These are phyloP conservation scores for Gymnothorax reevesii DNA, from an alignment of 2,797 vertebrate species.

Conservation along the genomic window DNA sequence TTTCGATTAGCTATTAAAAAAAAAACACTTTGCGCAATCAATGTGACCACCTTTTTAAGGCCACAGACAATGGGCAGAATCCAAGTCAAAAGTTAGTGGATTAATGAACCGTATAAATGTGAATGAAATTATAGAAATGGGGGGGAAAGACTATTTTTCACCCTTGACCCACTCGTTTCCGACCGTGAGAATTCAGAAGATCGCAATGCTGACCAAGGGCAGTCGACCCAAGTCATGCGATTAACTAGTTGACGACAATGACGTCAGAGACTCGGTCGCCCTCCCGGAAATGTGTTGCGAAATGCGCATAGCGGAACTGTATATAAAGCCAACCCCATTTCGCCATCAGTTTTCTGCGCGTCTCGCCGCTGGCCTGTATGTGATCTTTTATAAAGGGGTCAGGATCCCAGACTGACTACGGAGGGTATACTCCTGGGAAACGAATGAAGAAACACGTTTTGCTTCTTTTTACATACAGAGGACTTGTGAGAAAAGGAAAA, in stretches of 20 bases:
- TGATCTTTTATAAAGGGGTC: constrained; percentile 55
- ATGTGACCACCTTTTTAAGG: no score
- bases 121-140: no score
- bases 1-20: no score
- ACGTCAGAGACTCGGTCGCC: background rate
- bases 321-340: background rate
- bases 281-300: background rate
- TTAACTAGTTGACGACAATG: background rate
- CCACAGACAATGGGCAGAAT: no score
- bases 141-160: no score
- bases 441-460: constrained; percentile 97
- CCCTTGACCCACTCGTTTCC: no score
- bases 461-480: constrained; percentile 91
- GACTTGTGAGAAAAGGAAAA: constrained; percentile 88
- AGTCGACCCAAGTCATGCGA: background rate
- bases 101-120: no score
- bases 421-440: constrained; percentile 82
- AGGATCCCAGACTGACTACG: constrained; percentile 78
- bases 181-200: background rate
- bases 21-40: no score
- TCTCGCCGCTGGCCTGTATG: constrained; percentile 36
- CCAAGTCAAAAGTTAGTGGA: no score
- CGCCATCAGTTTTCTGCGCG: constrained; percentile 36
- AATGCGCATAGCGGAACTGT: background rate
- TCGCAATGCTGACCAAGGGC: background rate